Evolutionary conservation across 2,797 vertebrate species (phyloP).

Genomic region (Spondyliosoma cantharus): DNA sequence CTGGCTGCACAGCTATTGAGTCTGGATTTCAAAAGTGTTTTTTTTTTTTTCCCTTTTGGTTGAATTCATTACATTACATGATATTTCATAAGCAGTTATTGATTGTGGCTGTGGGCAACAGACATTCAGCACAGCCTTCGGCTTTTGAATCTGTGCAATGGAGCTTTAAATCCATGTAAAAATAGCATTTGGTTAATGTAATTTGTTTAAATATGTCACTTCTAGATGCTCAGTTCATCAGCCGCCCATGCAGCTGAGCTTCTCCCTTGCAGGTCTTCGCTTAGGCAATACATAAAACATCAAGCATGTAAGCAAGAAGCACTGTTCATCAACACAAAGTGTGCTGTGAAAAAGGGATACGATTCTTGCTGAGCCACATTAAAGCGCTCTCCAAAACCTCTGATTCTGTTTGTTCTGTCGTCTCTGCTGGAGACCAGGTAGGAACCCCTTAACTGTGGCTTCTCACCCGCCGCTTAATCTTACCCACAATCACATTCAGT

Average conservation of each 20-base stretch:
- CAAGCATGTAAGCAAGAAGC: conserved; percentile 61
- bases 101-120: conserved; percentile 57
- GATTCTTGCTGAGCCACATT: conserved; percentile 63
- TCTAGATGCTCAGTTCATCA: conserved; percentile 43
- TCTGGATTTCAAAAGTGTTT: conserved; percentile 45
- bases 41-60: conserved; percentile 35
- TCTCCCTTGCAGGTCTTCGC: conserved; percentile 66
- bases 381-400: conserved; percentile 65
- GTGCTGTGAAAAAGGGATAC: conserved; percentile 58
- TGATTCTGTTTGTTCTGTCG: conserved; percentile 74
- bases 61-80: conserved; percentile 67
- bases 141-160: conserved; percentile 26
- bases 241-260: conserved; percentile 34
- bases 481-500: conserved; percentile 83
- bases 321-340: conserved; percentile 63
- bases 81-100: conserved; percentile 72
- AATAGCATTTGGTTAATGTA: conserved; percentile 37
- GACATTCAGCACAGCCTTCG: conserved; percentile 31
- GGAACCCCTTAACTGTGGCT: conserved; percentile 80
- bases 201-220: conserved; percentile 40
- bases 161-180: conserved; percentile 22
- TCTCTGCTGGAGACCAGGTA: conserved; percentile 83
- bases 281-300: conserved; percentile 67
- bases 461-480: conserved; percentile 86
- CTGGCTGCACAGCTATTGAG: conserved; percentile 23